Base-by-base conservation (phyloP, 2,797 vertebrate species). In the Champsocephalus esox region DNA sequence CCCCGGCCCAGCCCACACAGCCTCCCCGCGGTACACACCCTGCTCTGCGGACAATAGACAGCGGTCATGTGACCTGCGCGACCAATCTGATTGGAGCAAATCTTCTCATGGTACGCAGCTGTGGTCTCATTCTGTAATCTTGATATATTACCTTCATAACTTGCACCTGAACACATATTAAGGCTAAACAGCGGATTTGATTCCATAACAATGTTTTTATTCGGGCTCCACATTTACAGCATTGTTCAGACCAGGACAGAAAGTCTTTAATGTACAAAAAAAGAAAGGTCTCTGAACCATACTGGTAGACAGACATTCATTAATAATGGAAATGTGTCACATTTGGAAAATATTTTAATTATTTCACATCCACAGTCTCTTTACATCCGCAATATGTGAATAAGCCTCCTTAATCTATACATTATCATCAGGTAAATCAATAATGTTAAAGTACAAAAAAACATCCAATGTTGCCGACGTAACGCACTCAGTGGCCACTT, bases 11-110 rank as follows among this genome's bases (percentile, higher is more conserved):
- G 61, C 88, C 87, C 90, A 89, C 89, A 83, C 86, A 65, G 60
- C 54, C 45, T 66, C 82, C 77, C 84, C 51, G 19, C 49, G 16
- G 93, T 69, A 91, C 93, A 95, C 95, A 91, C 94, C 94, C 94
- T 93, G 87, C 88, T 92, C 91, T 92, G 92, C 90, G 92, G 93
- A 95, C 94, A 95, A 95, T 95, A 79, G 91, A 75, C 67, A 74
- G 0, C 54, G 72, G 43, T 57, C 92, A 94, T 59, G 92, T 93
- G 93, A 94, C 90, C 71, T 21, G 73, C 52, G 64, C 80, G 11
- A 59, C 89, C 58, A 89, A 90, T 88, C 43, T 41, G 71, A 81
- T 75, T 63, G 8, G 46, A 81, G 81, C 70, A 38, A 28, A 73
- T 50, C 34, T 44, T n/a, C 54, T 43, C 69, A 19, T 19, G 17